phyloP scores from a whole-genome alignment of 2,797 vertebrate genomes.

The Centroberyx gerrardi region DNA sequence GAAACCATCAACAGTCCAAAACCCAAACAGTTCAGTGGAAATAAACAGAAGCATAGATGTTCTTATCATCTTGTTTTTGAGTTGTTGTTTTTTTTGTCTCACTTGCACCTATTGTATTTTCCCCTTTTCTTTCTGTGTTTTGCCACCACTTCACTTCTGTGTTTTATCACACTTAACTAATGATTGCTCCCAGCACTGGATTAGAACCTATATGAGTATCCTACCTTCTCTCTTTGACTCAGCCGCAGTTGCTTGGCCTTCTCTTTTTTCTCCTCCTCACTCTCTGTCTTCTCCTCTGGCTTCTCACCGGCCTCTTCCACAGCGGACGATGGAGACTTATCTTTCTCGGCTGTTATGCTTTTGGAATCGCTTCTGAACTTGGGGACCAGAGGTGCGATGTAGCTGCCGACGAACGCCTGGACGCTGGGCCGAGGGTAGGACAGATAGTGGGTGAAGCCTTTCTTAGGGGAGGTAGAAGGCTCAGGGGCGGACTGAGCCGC shows the following conservation, averaged over 20 bases:
- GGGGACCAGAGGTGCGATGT: conserved; percentile 93
- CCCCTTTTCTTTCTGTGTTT: too few relatives aligned
- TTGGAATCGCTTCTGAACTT: conserved; percentile 91
- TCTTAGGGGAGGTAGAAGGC: conserved; percentile 84
- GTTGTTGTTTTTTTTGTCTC: too few relatives aligned
- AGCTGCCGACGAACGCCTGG: conserved; percentile 94
- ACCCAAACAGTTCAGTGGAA: too few relatives aligned
- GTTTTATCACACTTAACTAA: too few relatives aligned
- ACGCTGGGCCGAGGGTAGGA: conserved; percentile 93
- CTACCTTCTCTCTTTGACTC: conserved; percentile 93
- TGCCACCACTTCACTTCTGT: too few relatives aligned
- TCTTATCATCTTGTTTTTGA: too few relatives aligned
- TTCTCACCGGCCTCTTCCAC: conserved; percentile 51
- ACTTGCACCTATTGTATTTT: too few relatives aligned
- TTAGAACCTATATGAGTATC: neutral
- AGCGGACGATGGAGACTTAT: conserved; percentile 58
- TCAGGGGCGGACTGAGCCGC: conserved; percentile 36
- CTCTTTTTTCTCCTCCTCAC: conserved; percentile 80
- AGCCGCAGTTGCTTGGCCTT: conserved; percentile 85
- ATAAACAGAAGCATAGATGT: too few relatives aligned
- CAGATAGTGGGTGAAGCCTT: conserved; percentile 92
- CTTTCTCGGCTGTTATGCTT: conserved; percentile 76
- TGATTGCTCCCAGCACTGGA: too few relatives aligned
- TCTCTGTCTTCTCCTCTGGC: conserved; percentile 75
- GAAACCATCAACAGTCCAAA: too few relatives aligned